These are phyloP conservation scores for Acleris sparsana DNA, from an alignment of 2,888 invertebrate genomes.

Conservation along the genomic window DNA sequence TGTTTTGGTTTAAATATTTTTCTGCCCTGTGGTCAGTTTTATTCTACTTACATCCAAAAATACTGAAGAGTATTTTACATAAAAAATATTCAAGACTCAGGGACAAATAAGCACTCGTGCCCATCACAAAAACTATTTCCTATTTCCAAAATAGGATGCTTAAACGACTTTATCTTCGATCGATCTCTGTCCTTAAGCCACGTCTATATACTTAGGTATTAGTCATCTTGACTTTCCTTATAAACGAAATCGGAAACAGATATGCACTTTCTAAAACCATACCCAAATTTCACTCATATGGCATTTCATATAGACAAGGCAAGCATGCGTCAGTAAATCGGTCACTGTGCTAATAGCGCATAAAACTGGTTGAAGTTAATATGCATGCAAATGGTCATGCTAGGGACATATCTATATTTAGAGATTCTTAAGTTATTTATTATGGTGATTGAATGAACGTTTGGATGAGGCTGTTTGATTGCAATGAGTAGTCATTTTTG, in stretches of 20 bases:
- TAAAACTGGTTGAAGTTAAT: conserved; percentile 19
- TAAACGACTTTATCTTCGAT: neutral
- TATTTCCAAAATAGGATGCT: neutral
- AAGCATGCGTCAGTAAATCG: conserved; percentile 18
- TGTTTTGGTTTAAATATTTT: too few species aligned
- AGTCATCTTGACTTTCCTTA: conserved; percentile 19
- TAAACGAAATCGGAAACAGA: conserved; percentile 8
- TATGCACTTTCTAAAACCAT: conserved; percentile 27
- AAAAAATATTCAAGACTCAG: too few species aligned
- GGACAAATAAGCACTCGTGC: too few species aligned
- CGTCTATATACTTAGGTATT: conserved; percentile 12
- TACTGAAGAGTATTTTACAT: too few species aligned
- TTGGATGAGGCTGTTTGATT: too few species aligned
- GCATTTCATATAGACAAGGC: conserved; percentile 16
- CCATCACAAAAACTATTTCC: too few species aligned
- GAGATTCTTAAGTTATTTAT: neutral
- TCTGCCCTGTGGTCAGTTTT: too few species aligned
- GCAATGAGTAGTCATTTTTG: too few species aligned
- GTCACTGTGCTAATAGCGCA: conserved; percentile 15
- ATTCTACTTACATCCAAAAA: too few species aligned
- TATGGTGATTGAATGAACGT: neutral
- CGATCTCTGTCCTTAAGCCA: neutral
- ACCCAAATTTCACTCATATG: conserved; percentile 6
- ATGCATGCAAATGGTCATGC: conserved; percentile 11
- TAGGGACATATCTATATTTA: conserved; percentile 14